A percentile compares a stretch with the other conserved stretches of the same genome.
Evolutionary conservation across 2,113 vertebrate genomes (phyloP).

Genomic region (Eulemur rufifrons): DNA sequence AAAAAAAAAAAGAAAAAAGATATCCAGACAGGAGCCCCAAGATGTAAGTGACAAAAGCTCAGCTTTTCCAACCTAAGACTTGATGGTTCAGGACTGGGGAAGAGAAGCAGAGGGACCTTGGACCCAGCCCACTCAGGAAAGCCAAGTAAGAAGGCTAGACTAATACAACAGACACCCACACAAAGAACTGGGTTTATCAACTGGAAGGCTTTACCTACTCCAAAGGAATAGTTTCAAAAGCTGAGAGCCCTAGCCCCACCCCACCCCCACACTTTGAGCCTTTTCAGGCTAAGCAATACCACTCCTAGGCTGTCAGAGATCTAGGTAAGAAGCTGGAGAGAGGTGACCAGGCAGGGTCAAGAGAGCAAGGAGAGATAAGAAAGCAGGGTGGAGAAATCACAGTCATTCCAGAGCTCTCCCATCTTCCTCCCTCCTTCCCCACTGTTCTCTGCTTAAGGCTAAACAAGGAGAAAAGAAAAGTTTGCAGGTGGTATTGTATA

Average conservation of each 20-base stretch:
- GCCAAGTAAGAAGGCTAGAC: background rate
- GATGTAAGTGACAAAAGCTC: background rate
- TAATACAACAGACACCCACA: background rate
- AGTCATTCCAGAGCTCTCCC: constrained; percentile 43
- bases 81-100: background rate
- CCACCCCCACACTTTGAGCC: background rate
- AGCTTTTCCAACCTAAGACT: background rate
- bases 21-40: background rate
- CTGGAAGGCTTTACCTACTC: constrained; percentile 44
- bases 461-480: constrained; percentile 27
- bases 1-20: background rate
- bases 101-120: background rate
- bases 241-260: background rate
- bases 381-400: constrained; percentile 45
- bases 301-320: constrained; percentile 44
- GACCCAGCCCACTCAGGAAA: background rate
- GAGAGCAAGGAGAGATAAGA: constrained; percentile 29
- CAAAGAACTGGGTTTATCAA: constrained; percentile 21
- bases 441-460: background rate
- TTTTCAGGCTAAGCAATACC: constrained; percentile 5
- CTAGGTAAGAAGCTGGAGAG: constrained; percentile 13
- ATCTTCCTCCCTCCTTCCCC: background rate
- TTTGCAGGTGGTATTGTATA: constrained; percentile 23
- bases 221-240: constrained; percentile 36
- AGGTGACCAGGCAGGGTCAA: background rate